Base-by-base conservation (phyloP, 1,140 invertebrate species). In the Orussus abietinus region DNA sequence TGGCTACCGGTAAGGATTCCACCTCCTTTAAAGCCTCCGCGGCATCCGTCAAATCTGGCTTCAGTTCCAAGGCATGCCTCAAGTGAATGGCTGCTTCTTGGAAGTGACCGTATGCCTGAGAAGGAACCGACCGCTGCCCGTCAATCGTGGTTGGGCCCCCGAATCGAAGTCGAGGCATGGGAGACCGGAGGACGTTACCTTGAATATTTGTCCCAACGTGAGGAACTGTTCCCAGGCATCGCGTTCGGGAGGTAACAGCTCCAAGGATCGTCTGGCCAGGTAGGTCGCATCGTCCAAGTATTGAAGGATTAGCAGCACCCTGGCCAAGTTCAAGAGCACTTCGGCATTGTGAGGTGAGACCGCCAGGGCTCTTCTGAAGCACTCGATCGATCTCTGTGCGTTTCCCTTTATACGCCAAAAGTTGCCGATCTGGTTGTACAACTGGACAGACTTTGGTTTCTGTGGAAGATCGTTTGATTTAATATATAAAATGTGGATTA, bases 151-250 rank as follows among this genome's bases (percentile, higher is more conserved):
- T n/a, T n/a, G n/a, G n/a, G n/a, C n/a, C n/a, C n/a, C n/a, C n/a
- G n/a, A n/a, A n/a, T n/a, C n/a, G n/a, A n/a, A n/a, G n/a, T n/a
- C n/a, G n/a, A n/a, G n/a, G n/a, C n/a, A n/a, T n/a, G n/a, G n/a
- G n/a, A n/a, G n/a, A n/a, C n/a, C n/a, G n/a, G n/a, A n/a, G n/a
- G n/a, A n/a, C n/a, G n/a, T 38, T 49, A 75, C 75, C 64, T 87
- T 87, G 53, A 88, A 86, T 66, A 88, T 88, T 73, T 88, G 84
- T 17, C 85, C 89, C 10, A 92, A 75, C 6, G 88, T 92, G 58
- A 91, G 90, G 70, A 92, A 90, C 63, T 92, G 89, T 56, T 89
- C 83, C 90, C 90, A 93, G 0, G 89, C 85, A 63, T 84, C 88
- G 50, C 86, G 82, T 62, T 90, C 87, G 0, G 85, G 81, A 15